Percentiles rank a stretch among this genome's conserved stretches.
Evolutionary conservation across 2,797 vertebrate species (phyloP).

Genomic region (Lagodon rhomboides): DNA sequence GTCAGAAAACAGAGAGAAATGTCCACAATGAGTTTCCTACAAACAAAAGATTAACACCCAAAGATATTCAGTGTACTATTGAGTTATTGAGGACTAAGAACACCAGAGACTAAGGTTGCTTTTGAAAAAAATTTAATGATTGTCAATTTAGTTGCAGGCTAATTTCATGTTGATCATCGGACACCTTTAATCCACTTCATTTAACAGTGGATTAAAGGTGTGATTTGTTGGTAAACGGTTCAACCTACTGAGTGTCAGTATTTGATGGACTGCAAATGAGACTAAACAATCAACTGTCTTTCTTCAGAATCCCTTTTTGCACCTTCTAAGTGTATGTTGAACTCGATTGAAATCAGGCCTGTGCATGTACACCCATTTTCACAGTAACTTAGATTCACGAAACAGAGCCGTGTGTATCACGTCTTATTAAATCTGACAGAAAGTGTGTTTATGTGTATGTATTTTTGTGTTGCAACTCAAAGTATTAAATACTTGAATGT

Average conservation of each 20-base stretch:
- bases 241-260: no score
- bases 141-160: no score
- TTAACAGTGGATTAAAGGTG: no score
- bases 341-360: no score
- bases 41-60: background rate
- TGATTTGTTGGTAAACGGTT: no score
- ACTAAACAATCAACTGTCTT: no score
- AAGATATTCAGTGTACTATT: background rate
- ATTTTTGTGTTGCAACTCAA: background rate
- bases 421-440: background rate
- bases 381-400: background rate
- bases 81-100: background rate
- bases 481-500: background rate
- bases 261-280: no score
- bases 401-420: background rate
- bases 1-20: background rate
- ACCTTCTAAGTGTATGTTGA: no score
- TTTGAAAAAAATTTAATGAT: background rate
- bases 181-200: no score
- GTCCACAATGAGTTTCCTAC: no score
- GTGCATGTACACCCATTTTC: background rate
- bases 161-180: no score
- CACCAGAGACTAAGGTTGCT: background rate
- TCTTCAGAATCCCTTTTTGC: no score
- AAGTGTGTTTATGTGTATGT: background rate